phyloP scores from a whole-genome alignment of 2,888 invertebrate species.

The Lepeophtheirus nordmannii region DNA sequence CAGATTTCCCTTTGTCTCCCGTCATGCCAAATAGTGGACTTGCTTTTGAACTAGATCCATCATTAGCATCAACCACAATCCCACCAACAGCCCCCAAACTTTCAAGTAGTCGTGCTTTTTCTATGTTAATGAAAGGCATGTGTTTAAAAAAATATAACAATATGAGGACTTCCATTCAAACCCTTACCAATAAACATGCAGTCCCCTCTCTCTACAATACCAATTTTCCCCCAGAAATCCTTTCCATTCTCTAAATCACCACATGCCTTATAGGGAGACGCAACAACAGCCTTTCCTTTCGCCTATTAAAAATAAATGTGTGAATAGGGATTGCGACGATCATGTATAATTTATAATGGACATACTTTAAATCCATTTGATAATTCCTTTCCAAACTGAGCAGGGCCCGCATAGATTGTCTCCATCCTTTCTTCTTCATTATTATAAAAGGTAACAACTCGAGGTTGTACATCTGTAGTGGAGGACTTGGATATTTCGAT shows the following conservation, averaged over 20 bases:
- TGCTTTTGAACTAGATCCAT: conserved; percentile 53
- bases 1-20: conserved; percentile 55
- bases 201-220: conserved; percentile 69
- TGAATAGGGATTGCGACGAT: background rate
- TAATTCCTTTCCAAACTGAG: conserved; percentile 55
- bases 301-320: conserved; percentile 36
- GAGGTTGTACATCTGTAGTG: background rate
- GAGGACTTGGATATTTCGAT: conserved; percentile 56
- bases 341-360: background rate
- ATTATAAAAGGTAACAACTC: conserved; percentile 28
- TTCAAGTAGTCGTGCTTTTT: conserved; percentile 54
- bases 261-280: conserved; percentile 52
- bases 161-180: background rate
- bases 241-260: conserved; percentile 43
- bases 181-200: conserved; percentile 90
- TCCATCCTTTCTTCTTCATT: conserved; percentile 38
- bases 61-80: conserved; percentile 67
- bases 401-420: conserved; percentile 60
- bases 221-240: conserved; percentile 54
- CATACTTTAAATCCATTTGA: background rate
- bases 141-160: background rate
- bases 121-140: background rate
- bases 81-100: conserved; percentile 64
- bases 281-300: conserved; percentile 47
- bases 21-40: conserved; percentile 90